Evolutionary conservation across 2,113 vertebrate genomes (phyloP).

Genomic region (Hyperopisus bebe): DNA sequence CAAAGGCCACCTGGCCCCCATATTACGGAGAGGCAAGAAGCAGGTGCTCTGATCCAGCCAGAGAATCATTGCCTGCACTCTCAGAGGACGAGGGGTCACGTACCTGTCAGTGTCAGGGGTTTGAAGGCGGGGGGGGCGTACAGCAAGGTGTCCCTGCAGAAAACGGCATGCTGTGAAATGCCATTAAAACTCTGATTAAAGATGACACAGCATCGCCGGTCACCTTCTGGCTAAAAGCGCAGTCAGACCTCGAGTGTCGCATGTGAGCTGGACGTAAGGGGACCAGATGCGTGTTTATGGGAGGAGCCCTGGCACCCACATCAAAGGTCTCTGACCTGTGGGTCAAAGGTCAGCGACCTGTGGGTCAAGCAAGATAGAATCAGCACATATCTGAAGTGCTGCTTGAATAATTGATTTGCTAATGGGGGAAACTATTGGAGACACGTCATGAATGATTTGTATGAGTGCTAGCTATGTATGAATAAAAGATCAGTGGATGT

Average conservation of each 20-base stretch:
- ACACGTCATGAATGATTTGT: background rate
- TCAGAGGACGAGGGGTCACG: background rate
- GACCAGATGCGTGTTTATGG: background rate
- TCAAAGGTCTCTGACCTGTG: background rate
- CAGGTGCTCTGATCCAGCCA: background rate
- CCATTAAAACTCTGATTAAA: background rate
- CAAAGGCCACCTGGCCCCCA: background rate
- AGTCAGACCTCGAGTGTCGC: background rate
- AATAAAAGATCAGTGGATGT: background rate
- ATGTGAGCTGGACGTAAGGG: background rate
- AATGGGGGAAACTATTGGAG: background rate
- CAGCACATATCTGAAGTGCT: background rate
- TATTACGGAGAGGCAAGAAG: background rate
- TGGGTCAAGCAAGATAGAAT: background rate
- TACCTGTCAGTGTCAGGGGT: background rate
- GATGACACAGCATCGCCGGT: too few relatives aligned
- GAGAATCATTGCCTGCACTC: background rate
- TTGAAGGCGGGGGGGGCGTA: background rate
- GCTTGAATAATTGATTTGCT: constrained; percentile 6
- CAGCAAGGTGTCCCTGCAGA: background rate
- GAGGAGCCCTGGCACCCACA: background rate
- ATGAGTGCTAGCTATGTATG: background rate
- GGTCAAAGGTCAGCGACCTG: background rate
- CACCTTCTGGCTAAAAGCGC: background rate
- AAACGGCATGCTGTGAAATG: background rate